Evolutionary conservation across 2,888 invertebrate species (phyloP), one percentile per base, ranked within the genome.

Genomic region (Tenthredo amoena): DNA sequence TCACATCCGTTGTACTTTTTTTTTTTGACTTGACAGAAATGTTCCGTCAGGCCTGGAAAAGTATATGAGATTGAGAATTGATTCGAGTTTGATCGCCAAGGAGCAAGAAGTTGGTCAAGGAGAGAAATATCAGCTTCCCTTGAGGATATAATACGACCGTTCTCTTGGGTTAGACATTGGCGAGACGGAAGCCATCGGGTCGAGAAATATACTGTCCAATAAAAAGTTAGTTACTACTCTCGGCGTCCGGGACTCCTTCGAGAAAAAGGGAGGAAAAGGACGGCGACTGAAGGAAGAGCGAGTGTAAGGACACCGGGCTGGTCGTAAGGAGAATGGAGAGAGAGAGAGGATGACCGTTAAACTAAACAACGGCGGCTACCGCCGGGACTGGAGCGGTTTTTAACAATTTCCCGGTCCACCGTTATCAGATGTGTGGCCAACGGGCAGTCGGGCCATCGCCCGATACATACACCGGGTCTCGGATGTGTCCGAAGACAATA

Each of bases 401-500:
- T 91, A 91, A 92, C 90, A 91, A 91, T 92, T 92, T 92, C 90
- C 88, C 85, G 85, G 87, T 81, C 87, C 84, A 89, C 90, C 90
- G 91, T 93, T 93, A 92, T 92, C 91, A 91, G 88, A 91, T 90
- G 90, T 90, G 91, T 91, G 93, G 91, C 92, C 93, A 92, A 91
- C 90, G 90, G 87, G 86, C 87, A 55, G 84, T 40, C 65, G 77
- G 37, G 58, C 47, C 85, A 87, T 84, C 85, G 72, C 85, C 82
- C 86, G 87, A 86, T 86, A 47, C 68, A 47, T 47, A 68, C 43
- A 82, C 84, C 77, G 84, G 81, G 74, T 89, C 87, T 86, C 88
- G 87, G 89, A 88, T 87, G 87, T 88, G 89, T 90, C 91, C 88
- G 88, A 88, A 91, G 91, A 92, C 92, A 92, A 93, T 93, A 93